Percentiles rank a stretch among this genome's conserved stretches.
These are phyloP conservation scores for Phylloscopus trochiloides DNA, from an alignment of 2,113 vertebrate genomes.

Conservation along the genomic window DNA sequence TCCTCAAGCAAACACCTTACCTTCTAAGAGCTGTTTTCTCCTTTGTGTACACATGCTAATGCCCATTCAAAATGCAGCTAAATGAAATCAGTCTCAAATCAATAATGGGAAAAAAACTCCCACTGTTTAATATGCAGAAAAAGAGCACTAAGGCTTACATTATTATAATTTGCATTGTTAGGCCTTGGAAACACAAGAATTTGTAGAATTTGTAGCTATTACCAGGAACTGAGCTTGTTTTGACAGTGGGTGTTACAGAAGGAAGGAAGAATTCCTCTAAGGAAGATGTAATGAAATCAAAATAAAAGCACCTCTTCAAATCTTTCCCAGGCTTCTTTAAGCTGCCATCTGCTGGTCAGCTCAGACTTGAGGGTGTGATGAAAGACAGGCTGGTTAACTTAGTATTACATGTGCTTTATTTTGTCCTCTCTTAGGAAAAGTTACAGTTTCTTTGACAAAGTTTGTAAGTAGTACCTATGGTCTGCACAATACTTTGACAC, in stretches of 20 bases:
- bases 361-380: background rate
- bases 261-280: conserved; percentile 54
- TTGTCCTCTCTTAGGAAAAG: background rate
- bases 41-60: conserved; percentile 44
- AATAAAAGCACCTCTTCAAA: background rate
- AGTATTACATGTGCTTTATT: background rate
- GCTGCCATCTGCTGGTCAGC: conserved; percentile 52
- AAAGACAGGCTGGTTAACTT: background rate
- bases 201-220: conserved; percentile 37
- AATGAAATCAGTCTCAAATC: conserved; percentile 39
- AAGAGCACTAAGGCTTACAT: conserved; percentile 29
- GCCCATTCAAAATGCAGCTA: conserved; percentile 35
- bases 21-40: conserved; percentile 68
- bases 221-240: conserved; percentile 44
- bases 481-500: background rate
- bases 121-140: background rate
- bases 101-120: background rate
- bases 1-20: conserved; percentile 66
- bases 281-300: background rate
- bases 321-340: conserved; percentile 18
- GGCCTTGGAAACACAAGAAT: conserved; percentile 10
- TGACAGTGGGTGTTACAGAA: conserved; percentile 40
- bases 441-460: background rate
- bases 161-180: background rate
- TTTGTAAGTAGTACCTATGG: background rate